Percentiles rank a stretch among this genome's conserved stretches.
phyloP scores from a whole-genome alignment of 1,140 invertebrate species.

The Caenorhabditis inopinata region DNA sequence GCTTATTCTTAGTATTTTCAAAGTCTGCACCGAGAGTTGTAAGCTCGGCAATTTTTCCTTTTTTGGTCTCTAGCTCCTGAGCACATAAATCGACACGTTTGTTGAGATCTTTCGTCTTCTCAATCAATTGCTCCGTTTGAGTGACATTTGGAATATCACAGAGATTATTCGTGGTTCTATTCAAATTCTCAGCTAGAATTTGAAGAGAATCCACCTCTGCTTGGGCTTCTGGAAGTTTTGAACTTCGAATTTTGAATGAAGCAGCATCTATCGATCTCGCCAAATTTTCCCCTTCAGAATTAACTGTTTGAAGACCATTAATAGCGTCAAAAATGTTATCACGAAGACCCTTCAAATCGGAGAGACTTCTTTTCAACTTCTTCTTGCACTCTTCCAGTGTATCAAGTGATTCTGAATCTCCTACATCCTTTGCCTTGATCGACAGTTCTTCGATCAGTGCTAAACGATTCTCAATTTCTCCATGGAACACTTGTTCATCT shows the following conservation, averaged over 20 bases:
- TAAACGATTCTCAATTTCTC: constrained; percentile 36
- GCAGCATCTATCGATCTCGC: background rate
- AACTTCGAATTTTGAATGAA: background rate
- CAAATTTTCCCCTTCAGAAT: constrained; percentile 34
- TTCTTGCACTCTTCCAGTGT: constrained; percentile 42
- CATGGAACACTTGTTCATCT: constrained; percentile 39
- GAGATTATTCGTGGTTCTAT: background rate
- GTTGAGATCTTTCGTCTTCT: background rate
- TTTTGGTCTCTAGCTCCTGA: background rate
- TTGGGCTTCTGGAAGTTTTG: background rate
- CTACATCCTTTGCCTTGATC: background rate
- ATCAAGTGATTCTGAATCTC: background rate
- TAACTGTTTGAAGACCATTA: constrained; percentile 28
- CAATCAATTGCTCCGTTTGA: background rate
- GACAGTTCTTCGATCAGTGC: constrained; percentile 31
- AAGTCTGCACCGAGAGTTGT: constrained; percentile 3
- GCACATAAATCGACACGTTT: background rate
- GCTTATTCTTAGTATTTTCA: background rate
- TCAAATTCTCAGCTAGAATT: background rate
- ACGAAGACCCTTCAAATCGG: constrained; percentile 1
- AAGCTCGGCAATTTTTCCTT: background rate
- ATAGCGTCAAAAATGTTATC: constrained; percentile 48
- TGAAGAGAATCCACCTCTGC: background rate
- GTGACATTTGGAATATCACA: constrained; percentile 33
- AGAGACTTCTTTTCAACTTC: constrained; percentile 39